These are phyloP conservation scores for Galaxias olidus DNA, from an alignment of 2,797 vertebrate genomes.

Conservation along the genomic window DNA sequence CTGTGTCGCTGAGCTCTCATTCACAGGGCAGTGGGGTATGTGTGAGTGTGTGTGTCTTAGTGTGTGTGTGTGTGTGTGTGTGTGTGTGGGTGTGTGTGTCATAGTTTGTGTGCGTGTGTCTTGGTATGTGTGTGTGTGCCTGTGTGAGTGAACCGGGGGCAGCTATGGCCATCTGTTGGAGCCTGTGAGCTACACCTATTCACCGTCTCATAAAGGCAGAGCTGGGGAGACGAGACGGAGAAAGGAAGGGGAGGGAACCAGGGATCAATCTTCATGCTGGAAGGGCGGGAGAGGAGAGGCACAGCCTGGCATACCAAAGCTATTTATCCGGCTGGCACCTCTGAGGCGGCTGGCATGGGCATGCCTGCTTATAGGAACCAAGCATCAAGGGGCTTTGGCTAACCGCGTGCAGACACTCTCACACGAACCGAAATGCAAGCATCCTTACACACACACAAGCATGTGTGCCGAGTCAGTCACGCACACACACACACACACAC, in stretches of 20 bases:
- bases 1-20: slow-evolving; percentile 45
- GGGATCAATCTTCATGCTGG: slow-evolving; percentile 45
- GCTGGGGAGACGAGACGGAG: slow-evolving; percentile 59
- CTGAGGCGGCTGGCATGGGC: slow-evolving; percentile 48
- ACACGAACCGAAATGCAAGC: not conserved
- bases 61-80: slow-evolving; percentile 20
- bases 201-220: slow-evolving; percentile 71
- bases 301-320: slow-evolving; percentile 60
- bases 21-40: slow-evolving; percentile 53
- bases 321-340: slow-evolving; percentile 72
- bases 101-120: too few species aligned
- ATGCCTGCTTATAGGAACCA: slow-evolving; percentile 54
- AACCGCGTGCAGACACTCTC: slow-evolving; percentile 21
- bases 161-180: slow-evolving; percentile 77
- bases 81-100: not conserved
- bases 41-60: slow-evolving; percentile 3
- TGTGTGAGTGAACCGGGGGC: slow-evolving; percentile 57
- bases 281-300: slow-evolving; percentile 53
- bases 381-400: slow-evolving; percentile 11
- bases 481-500: not conserved
- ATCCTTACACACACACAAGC: not conserved
- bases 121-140: not conserved
- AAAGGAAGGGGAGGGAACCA: slow-evolving; percentile 50
- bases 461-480: too few species aligned
- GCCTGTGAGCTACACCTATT: slow-evolving; percentile 73